Base-by-base conservation (phyloP, 2,888 invertebrate genomes). In the Sylvicola cinctus region DNA sequence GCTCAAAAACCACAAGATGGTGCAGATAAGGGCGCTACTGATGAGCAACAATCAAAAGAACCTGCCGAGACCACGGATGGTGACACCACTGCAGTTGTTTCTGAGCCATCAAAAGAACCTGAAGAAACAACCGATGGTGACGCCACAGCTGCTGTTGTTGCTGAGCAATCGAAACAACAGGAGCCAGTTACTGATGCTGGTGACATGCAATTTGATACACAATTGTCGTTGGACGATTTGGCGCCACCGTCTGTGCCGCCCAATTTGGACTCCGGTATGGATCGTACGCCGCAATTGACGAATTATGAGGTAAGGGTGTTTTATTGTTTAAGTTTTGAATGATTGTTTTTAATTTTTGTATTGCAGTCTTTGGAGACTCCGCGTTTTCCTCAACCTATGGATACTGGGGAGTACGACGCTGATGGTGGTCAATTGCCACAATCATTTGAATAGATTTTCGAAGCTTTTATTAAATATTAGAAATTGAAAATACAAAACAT, bases 221-320 rank as follows among this genome's bases (percentile, higher is more conserved):
- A 63, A 46, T 52, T 64, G 38, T 63, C 64, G 4, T 50, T 64
- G 11, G 64, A 64, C 39, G 64, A 64, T 46, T 49, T 64, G 20
- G 64, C 63, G 4, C 64, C 64, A 17, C 63, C 64, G 2, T 64
- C 64, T 0, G 62, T 64, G 10, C 42, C 64, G 45, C 63, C 63
- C 46, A 31, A n/a, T 13, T 37, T 55, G 2, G 62, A 63, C 40
- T 16, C 29, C n/a, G 38, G 36, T 30, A 23, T 27, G 12, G 36
- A 36, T 36, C 34, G 34, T 10, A 36, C 36, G 20, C 36, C 36
- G 10, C 36, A 36, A 26, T 30, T 36, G 16, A 32, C 32, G 23
- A 36, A 38, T 32, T 36, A 38, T 34, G 34, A 38, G 34, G 36
- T 36, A 17, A 23, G n/a, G 11, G 3, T 17, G 16, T 28, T 29